Conservation (phyloP, 1,140 invertebrate species). For the Mesaphorura yosii region DNA sequence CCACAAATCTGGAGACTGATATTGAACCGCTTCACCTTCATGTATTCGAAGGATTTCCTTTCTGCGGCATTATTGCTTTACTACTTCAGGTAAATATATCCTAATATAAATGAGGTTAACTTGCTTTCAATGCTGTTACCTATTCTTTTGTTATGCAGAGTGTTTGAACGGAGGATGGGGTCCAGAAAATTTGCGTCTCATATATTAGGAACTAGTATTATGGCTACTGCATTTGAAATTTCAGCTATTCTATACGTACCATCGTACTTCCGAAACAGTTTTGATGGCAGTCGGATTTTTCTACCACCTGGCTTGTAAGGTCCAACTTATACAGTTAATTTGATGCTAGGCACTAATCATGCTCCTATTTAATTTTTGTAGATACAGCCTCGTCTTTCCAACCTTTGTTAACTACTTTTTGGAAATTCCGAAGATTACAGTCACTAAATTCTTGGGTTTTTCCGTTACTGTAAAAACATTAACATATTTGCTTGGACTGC, state of each 20-base stretch:
- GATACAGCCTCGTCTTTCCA: slow-evolving; percentile 40
- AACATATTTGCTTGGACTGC: slow-evolving; percentile 44
- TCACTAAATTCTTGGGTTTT: slow-evolving; percentile 41
- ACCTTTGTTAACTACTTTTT: slow-evolving; percentile 42
- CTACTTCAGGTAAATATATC: slow-evolving; percentile 39
- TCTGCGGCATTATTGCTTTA: slow-evolving; percentile 44
- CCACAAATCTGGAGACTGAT: slow-evolving; percentile 41
- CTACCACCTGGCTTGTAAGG: slow-evolving; percentile 41
- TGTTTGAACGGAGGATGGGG: slow-evolving; percentile 46
- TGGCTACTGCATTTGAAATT: slow-evolving; percentile 38
- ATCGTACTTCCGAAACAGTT: slow-evolving; percentile 33
- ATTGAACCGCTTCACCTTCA: slow-evolving; percentile 40
- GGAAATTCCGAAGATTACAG: slow-evolving; percentile 44
- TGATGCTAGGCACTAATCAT: background rate
- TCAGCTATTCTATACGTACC: slow-evolving; percentile 34
- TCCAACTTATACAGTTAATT: slow-evolving; percentile 4
- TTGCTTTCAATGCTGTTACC: background rate
- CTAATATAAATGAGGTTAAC: slow-evolving; percentile 1
- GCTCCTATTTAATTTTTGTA: slow-evolving; percentile 29
- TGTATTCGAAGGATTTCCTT: slow-evolving; percentile 44
- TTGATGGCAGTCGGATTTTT: slow-evolving; percentile 34
- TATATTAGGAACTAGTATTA: slow-evolving; percentile 38
- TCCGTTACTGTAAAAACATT: slow-evolving; percentile 46
- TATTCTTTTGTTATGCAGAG: slow-evolving; percentile 33
- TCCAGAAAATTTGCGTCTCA: slow-evolving; percentile 44